Conservation (phyloP, 2,113 vertebrate species). For the Camelus bactrianus region DNA sequence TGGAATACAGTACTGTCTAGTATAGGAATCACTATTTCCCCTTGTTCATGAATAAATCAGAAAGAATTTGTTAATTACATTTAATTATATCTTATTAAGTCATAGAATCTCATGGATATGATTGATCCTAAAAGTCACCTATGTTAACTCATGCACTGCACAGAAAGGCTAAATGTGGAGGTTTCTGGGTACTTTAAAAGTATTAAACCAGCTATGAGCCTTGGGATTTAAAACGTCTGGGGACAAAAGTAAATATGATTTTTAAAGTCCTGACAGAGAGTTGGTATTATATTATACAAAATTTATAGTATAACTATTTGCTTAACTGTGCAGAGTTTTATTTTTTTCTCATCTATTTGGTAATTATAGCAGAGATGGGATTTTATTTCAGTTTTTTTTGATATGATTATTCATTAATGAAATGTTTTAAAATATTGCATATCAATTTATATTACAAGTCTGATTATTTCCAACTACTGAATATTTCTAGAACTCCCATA, state of each 20-base stretch:
- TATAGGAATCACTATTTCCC: background rate
- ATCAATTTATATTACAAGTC: background rate
- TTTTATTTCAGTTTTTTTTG: slow-evolving; percentile 48
- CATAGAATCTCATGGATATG: background rate
- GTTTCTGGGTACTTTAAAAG: background rate
- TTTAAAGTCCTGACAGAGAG: background rate
- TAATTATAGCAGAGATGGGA: slow-evolving; percentile 2
- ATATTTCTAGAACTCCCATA: background rate
- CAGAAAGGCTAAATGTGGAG: background rate
- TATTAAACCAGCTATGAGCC: background rate
- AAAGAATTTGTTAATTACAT: background rate
- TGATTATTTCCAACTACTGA: background rate
- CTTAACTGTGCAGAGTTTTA: background rate
- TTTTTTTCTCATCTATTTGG: slow-evolving; percentile 3
- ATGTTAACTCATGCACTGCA: background rate
- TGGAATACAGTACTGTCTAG: background rate
- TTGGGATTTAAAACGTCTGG: slow-evolving; percentile 17
- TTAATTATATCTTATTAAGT: slow-evolving; percentile 20
- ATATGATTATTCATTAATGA: slow-evolving; percentile 1
- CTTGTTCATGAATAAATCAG: background rate
- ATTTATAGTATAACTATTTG: slow-evolving; percentile 6
- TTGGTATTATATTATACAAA: background rate
- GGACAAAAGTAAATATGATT: background rate
- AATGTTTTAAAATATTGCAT: slow-evolving; percentile 46
- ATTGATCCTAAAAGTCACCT: slow-evolving; percentile 3